Percentiles rank a stretch among this genome's conserved stretches.
Evolutionary conservation across 1,140 invertebrate genomes (phyloP).

Genomic region (Uloborus diversus): DNA sequence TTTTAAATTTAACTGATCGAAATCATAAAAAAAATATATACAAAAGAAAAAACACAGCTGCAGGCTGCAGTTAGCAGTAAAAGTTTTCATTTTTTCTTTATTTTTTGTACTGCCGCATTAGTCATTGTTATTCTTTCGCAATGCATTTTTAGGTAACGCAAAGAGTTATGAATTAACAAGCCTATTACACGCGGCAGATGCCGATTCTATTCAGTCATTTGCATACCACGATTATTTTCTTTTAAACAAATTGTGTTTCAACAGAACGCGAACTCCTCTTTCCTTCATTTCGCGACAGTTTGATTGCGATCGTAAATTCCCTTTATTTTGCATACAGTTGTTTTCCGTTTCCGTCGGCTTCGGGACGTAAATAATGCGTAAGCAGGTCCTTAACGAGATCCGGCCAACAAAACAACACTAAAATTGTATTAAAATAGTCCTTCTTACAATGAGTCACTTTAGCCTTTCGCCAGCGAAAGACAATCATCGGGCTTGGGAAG

Average conservation of each 20-base stretch:
- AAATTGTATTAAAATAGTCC: background rate
- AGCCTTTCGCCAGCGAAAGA: background rate
- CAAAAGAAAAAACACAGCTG: too few species aligned
- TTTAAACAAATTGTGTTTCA: background rate
- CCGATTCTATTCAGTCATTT: too few species aligned
- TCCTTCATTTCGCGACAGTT: background rate
- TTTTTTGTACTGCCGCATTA: too few species aligned
- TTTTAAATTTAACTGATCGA: too few species aligned
- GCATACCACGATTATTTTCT: too few species aligned
- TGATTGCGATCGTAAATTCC: background rate
- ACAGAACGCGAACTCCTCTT: background rate
- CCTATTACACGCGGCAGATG: too few species aligned
- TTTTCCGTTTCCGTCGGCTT: background rate
- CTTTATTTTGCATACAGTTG: slow-evolving; percentile 3
- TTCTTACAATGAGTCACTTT: background rate
- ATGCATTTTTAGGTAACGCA: too few species aligned
- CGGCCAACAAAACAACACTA: background rate
- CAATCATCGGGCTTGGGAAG: background rate
- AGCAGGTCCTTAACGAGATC: background rate
- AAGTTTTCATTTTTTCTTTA: too few species aligned
- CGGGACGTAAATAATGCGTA: background rate
- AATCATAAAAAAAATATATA: too few species aligned
- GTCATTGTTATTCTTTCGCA: too few species aligned
- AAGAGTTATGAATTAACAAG: too few species aligned
- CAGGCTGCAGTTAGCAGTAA: too few species aligned